These are phyloP conservation scores for Akabosia matsudoensis DNA, from an alignment of 1,140 invertebrate genomes.

Conservation along the genomic window DNA sequence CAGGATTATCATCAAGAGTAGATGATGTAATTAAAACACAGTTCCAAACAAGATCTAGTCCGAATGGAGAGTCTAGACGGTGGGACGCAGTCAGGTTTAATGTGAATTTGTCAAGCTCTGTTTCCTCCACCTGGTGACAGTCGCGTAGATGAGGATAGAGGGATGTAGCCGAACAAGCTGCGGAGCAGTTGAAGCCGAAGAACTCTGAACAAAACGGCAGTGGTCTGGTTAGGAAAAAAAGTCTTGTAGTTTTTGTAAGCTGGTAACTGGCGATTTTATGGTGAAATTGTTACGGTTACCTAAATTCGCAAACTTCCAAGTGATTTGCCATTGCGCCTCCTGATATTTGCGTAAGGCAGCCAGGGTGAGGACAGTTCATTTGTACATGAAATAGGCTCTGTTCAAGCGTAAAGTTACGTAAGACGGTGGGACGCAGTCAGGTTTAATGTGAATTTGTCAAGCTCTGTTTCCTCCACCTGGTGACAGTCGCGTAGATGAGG, in stretches of 20 bases:
- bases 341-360: neutral
- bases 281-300: neutral
- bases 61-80: no score
- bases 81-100: neutral
- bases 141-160: neutral
- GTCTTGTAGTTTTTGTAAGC: neutral
- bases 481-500: neutral
- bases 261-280: neutral
- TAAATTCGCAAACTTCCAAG: constrained; percentile 11
- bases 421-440: neutral
- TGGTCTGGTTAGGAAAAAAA: neutral
- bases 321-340: neutral
- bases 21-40: neutral
- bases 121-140: neutral
- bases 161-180: neutral
- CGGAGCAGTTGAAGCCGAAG: neutral
- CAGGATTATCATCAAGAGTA: neutral
- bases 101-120: neutral
- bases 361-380: neutral
- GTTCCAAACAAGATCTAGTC: neutral
- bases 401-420: neutral
- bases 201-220: neutral
- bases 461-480: neutral
- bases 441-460: neutral
- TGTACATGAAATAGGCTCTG: neutral